phyloP scores from a whole-genome alignment of 2,888 invertebrate genomes.

The Mystacides longicornis region DNA sequence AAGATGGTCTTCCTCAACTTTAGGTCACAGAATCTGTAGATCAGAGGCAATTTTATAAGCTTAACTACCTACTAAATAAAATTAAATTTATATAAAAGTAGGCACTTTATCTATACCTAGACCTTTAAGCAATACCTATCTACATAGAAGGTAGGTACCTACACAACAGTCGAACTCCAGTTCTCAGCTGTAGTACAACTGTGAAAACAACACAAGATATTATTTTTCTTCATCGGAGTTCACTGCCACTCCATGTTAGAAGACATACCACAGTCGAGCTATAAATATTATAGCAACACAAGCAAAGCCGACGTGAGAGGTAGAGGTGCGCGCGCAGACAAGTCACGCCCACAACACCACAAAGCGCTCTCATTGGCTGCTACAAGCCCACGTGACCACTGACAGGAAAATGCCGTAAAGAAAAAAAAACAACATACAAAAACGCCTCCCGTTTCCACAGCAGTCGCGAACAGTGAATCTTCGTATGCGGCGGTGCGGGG shows the following conservation, averaged over 20 bases:
- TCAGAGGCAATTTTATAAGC: too few species aligned
- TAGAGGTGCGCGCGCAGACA: constrained; percentile 8
- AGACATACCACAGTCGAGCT: neutral
- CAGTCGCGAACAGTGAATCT: constrained; percentile 15
- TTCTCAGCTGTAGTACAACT: constrained; percentile 2
- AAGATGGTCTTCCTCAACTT: too few species aligned
- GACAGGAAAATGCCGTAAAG: constrained; percentile 13
- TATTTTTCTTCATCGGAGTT: constrained; percentile 3
- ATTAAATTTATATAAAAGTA: too few species aligned
- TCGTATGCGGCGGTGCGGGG: constrained; percentile 11
- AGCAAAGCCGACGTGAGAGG: neutral
- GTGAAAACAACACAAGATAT: constrained; percentile 8
- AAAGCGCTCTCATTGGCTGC: constrained; percentile 7
- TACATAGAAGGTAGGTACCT: neutral
- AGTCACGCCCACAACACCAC: constrained; percentile 5
- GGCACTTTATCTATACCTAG: too few species aligned
- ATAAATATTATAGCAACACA: neutral
- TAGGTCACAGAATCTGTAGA: too few species aligned
- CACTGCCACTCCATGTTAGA: neutral
- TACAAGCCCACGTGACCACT: constrained; percentile 10
- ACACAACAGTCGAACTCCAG: neutral
- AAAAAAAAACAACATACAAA: constrained; percentile 11
- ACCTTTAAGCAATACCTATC: neutral
- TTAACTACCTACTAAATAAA: too few species aligned
- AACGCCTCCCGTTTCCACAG: constrained; percentile 11